phyloP scores from a whole-genome alignment of 2,797 vertebrate genomes.

The Malurus splendens region DNA sequence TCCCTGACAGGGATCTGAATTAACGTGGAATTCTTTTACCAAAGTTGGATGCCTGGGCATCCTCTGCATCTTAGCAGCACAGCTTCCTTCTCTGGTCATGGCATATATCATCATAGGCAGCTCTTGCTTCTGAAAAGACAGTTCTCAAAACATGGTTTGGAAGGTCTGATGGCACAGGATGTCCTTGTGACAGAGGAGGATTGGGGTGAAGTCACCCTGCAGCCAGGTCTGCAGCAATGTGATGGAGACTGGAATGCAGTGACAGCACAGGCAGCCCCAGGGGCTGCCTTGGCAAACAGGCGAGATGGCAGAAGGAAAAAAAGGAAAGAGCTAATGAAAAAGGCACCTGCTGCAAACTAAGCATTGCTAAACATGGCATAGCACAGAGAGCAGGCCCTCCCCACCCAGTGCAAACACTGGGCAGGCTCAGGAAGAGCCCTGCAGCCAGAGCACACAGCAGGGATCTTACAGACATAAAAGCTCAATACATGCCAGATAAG shows the following conservation, averaged over 20 bases:
- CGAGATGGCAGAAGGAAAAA: background rate
- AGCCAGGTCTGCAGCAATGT: background rate
- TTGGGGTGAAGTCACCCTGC: rapidly evolving
- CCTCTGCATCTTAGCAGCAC: background rate
- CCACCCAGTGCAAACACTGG: background rate
- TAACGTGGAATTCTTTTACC: background rate
- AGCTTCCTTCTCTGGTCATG: background rate
- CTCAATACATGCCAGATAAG: background rate
- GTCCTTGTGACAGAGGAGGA: rapidly evolving
- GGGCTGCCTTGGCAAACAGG: rapidly evolving
- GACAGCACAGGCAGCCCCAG: background rate
- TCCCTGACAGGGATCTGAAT: background rate
- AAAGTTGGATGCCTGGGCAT: rapidly evolving
- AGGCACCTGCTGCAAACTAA: background rate
- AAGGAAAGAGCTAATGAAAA: background rate
- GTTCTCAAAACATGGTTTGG: background rate
- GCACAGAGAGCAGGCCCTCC: background rate
- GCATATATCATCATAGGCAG: rapidly evolving
- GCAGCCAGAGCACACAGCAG: background rate
- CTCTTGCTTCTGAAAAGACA: background rate
- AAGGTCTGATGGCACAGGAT: background rate
- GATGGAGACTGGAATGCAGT: background rate
- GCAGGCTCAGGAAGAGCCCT: background rate
- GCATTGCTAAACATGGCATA: background rate
- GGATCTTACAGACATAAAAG: background rate